Conservation (phyloP, 2,888 invertebrate genomes). For the Gasteruption jaculator region DNA sequence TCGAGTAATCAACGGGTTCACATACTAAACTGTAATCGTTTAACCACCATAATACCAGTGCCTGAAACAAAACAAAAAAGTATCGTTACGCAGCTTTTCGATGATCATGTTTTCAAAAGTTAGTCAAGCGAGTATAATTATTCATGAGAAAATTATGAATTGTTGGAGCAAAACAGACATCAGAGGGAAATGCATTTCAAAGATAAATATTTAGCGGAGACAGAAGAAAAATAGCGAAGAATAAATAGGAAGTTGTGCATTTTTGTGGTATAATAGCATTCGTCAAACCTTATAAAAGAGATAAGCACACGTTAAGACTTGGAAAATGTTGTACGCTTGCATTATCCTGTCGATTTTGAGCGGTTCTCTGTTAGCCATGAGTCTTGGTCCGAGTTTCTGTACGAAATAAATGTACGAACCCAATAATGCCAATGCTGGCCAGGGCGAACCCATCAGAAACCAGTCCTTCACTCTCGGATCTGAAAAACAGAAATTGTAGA, state of each 20-base stretch:
- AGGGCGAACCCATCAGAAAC: slow-evolving; percentile 65
- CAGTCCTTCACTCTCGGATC: slow-evolving; percentile 64
- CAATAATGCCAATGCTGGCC: slow-evolving; percentile 56
- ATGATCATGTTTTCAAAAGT: no score
- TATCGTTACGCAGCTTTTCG: no score
- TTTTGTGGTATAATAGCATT: no score
- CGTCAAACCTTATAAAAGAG: slow-evolving; percentile 58
- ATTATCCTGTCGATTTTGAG: slow-evolving; percentile 63
- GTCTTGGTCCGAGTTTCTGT: slow-evolving; percentile 65
- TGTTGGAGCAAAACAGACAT: no score
- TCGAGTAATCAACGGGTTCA: slow-evolving; percentile 66
- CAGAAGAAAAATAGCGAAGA: no score
- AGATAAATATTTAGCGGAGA: no score
- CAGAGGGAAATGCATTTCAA: no score
- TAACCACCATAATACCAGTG: slow-evolving; percentile 32
- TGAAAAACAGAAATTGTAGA: no score
- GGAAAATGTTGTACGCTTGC: slow-evolving; percentile 64
- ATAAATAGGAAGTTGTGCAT: no score
- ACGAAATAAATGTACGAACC: slow-evolving; percentile 68
- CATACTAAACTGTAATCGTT: slow-evolving; percentile 64
- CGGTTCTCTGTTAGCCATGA: slow-evolving; percentile 66
- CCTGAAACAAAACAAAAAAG: slow-evolving; percentile 23
- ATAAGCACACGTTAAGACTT: slow-evolving; percentile 60
- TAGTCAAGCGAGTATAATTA: no score
- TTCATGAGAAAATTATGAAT: no score